Percentiles rank a stretch among this genome's conserved stretches.
Conservation (phyloP, 2,113 vertebrate genomes). For the Perognathus longimembris region DNA sequence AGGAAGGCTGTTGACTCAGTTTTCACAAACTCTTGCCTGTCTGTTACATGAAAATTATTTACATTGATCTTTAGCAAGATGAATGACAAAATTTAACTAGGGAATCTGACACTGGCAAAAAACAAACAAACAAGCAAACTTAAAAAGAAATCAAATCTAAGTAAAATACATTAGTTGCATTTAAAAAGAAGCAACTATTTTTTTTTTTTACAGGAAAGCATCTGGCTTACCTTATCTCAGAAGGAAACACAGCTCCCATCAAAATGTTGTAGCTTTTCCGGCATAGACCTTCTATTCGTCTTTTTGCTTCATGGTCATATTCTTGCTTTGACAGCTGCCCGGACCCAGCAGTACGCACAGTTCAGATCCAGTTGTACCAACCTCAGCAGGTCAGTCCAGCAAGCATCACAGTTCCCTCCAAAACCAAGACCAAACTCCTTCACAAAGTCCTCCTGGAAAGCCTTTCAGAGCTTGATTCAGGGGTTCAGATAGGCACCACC, state of each 20-base stretch:
- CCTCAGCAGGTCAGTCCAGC: conserved; percentile 90
- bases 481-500: conserved; percentile 75
- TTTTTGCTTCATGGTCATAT: conserved; percentile 39
- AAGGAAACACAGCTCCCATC: neutral
- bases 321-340: conserved; percentile 86
- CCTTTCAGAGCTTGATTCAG: conserved; percentile 54
- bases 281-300: neutral
- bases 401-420: conserved; percentile 57
- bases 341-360: conserved; percentile 84
- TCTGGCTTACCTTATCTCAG: conserved; percentile 80
- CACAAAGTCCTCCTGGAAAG: conserved; percentile 32
- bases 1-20: neutral
- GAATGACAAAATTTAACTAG: conserved; percentile 38
- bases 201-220: conserved; percentile 23
- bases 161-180: conserved; percentile 14
- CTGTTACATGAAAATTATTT: conserved; percentile 6
- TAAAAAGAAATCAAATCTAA: conserved; percentile 10
- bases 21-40: conserved; percentile 28
- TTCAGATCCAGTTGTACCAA: conserved; percentile 85
- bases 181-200: neutral
- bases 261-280: conserved; percentile 10
- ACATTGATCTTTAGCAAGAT: conserved; percentile 21
- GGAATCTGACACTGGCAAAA: neutral
- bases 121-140: conserved; percentile 32
- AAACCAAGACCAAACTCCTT: conserved; percentile 14